Conservation (phyloP, 2,888 invertebrate species). For the Drepanosiphum platanoidis region DNA sequence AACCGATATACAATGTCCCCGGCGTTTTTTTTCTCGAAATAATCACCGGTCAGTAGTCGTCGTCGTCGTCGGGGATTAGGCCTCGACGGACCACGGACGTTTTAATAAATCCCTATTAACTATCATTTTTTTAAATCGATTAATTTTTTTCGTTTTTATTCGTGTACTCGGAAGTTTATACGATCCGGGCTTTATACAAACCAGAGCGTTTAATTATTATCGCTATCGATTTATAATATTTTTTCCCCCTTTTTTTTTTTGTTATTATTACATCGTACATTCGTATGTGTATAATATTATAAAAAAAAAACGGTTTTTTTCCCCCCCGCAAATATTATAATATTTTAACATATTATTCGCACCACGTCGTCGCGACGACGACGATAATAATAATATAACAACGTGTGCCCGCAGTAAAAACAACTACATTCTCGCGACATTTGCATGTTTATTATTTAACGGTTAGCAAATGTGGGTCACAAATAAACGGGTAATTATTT, state of each 20-base stretch:
- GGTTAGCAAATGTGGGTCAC: neutral
- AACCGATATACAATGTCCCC: neutral
- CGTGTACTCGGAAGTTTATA: neutral
- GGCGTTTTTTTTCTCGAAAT: neutral
- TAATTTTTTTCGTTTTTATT: neutral
- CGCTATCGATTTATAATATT: too few relatives aligned
- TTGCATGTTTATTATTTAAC: neutral
- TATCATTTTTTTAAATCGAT: neutral
- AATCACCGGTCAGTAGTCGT: neutral
- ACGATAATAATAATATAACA: too few relatives aligned
- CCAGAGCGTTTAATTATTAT: too few relatives aligned
- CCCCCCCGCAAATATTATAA: neutral
- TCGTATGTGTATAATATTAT: neutral
- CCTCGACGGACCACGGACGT: neutral
- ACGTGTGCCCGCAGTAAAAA: neutral
- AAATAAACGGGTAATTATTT: neutral
- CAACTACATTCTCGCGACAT: neutral
- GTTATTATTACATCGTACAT: neutral
- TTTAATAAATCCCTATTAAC: neutral
- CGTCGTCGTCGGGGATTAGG: too few relatives aligned
- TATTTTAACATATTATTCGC: too few relatives aligned
- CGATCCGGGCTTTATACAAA: too few relatives aligned
- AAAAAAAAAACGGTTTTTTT: too few relatives aligned
- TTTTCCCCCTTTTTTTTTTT: neutral
- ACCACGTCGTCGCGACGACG: too few relatives aligned